phyloP scores from a whole-genome alignment of 2,797 vertebrate genomes.

The Oreortyx pictus region DNA sequence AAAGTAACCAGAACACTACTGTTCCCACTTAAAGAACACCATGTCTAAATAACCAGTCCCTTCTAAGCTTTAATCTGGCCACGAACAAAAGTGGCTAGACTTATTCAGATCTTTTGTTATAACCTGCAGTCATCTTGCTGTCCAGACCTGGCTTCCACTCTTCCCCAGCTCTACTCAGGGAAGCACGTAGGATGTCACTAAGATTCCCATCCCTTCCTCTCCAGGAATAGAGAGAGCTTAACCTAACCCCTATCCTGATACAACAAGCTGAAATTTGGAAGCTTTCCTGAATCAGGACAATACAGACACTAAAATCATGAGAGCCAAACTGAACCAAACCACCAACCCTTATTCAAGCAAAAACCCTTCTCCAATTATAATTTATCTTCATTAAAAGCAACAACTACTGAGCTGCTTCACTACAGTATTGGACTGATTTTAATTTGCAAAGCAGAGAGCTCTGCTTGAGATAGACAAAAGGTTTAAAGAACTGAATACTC shows the following conservation, averaged over 20 bases:
- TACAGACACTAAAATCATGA: neutral
- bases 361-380: neutral
- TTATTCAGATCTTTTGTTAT: neutral
- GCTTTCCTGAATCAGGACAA: neutral
- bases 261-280: neutral
- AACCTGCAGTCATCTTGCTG: accelerated
- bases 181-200: accelerated
- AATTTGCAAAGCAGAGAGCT: neutral
- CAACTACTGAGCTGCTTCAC: neutral
- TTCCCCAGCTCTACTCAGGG: neutral
- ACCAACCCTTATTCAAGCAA: neutral
- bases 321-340: neutral
- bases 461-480: neutral
- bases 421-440: neutral
- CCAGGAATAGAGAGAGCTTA: accelerated
- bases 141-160: neutral
- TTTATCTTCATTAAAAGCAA: neutral
- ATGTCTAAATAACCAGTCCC: neutral
- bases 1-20: neutral
- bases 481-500: neutral
- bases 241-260: accelerated
- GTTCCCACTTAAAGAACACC: neutral
- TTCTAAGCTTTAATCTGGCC: neutral
- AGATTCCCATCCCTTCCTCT: accelerated
- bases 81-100: accelerated